Base-by-base conservation (phyloP, 1,140 invertebrate species). In the Leptinotarsa lineolata region DNA sequence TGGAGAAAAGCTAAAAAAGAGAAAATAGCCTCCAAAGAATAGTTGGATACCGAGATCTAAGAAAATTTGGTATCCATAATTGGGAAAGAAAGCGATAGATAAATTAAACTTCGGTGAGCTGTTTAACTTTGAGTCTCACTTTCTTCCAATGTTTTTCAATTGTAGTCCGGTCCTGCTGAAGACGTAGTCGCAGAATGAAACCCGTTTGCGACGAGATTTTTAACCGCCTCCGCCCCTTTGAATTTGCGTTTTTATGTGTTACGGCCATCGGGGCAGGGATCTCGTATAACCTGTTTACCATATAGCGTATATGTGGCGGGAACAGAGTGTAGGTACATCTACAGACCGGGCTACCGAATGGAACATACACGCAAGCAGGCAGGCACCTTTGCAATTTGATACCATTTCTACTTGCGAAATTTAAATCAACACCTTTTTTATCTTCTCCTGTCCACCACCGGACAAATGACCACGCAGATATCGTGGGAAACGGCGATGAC, bases 221-320 rank as follows among this genome's bases (percentile, higher is more conserved):
- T 79, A 82, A 81, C 81, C 81, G 80, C 81, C 81, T 83, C 81
- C 81, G 81, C 81, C 81, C 80, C 77, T 83, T 82, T 77, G 70
- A 78, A 78, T 76, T 80, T 81, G 70, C 76, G 75, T 78, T 81
- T 81, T 81, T 78, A 74, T 81, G 71, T 44, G 71, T 60, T 60
- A 45, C 59, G 21, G 64, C 58, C 44, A 64, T 48, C 74, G 66
- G 74, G 73, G 77, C 79, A 76, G 72, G 70, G 77, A 80, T 82
- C 81, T 78, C 76, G 81, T 77, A 79, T 78, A 81, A 82, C 81
- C 79, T 80, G 81, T 82, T 82, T 81, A 22, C 74, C 54, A 63
- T 65, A 70, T 80, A 22, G 68, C 54, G 58, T 65, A 67, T 73
- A 64, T 67, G 63, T 72, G 71, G 71, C 72, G 72, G 63, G 72